Evolutionary conservation across 2,888 invertebrate species (phyloP), one percentile per base, ranked within the genome.

Genomic region (Stegophylla sp.): DNA sequence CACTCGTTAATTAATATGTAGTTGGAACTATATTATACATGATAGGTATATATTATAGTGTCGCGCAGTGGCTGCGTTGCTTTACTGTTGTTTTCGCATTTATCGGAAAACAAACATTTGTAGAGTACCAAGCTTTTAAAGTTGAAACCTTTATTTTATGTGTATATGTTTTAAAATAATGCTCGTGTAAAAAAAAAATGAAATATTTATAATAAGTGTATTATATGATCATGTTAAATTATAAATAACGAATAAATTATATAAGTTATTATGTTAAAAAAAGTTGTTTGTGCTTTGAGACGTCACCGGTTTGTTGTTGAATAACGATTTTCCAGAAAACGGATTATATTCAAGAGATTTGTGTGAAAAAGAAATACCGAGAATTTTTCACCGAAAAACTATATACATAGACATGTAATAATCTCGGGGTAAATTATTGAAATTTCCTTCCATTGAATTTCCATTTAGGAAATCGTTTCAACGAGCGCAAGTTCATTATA

Each of bases 51-150:
- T n/a, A n/a, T n/a, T n/a, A n/a, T n/a, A n/a, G n/a, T n/a, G 26
- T 56, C 26, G n/a, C 77, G 34, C 28, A 43, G 28, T 15, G 28
- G 7, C 48, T 13, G 43, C 56, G 59, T 45, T 34, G 69, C 77
- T 77, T 23, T 77, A 77, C 77, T 77, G 77, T 77, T 77, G 77
- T 77, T 77, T 77, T 77, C 77, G 45, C 59, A 69, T 28, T 34
- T 34, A 69, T 28, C 69, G 59, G 77, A 77, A 77, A 77, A 77
- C 67, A 77, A 20, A 77, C 59, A 69, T 45, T 77, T 15, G 77
- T 77, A 77, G 77, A 77, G 77, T 7, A 59, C 51, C 45, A n/a
- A 56, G 73, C 45, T 61, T 45, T 26, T n/a, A 72, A 43, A 26
- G 7, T 73, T 45, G 17, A 67, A 48, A 0, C 23, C n/a, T n/a